Evolutionary conservation across 1,140 invertebrate species (phyloP), one percentile per base, ranked within the genome.

Genomic region (Psix sp.): DNA sequence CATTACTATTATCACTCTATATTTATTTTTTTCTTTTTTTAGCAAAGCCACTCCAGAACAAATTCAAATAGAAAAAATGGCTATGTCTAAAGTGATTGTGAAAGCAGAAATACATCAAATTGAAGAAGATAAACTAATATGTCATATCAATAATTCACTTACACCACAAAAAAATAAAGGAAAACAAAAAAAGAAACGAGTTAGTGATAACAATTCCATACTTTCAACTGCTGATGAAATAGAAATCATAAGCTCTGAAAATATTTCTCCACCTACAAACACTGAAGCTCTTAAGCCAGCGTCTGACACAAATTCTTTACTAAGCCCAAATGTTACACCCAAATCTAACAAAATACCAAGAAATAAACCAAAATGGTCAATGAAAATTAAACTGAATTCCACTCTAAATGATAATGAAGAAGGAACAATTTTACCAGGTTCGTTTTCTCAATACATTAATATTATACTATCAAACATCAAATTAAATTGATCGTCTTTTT

Each of bases 11-110:
- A n/a, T n/a, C n/a, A n/a, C n/a, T n/a, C n/a, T n/a, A n/a, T n/a
- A n/a, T n/a, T n/a, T n/a, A n/a, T n/a, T n/a, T n/a, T n/a, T 38
- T 38, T 3, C 3, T 16, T 16, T 20, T 36, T 62, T 24, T 42
- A 67, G 63, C 17, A 57, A 54, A 65, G 60, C 60, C 13, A 73
- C 68, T 20, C 46, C 68, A n/a, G 60, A 73, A 3, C 68, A 73
- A 11, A 36, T 54, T 14, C 46, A 73, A 42, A 39, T 65, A 21
- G 60, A 66, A 40, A 65, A 66, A 57, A 36, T 45, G 13, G 17
- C 48, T 0, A 7, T 46, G 14, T 0, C 46, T 0, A 65, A 9
- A 4, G 5, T 73, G 1, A 15, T 60, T 14, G 46, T 73, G 10
- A 65, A 66, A 48, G 68, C 68, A 16, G 60, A 73, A 16, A 35